Conservation (phyloP, 2,113 vertebrate genomes). For the Ictalurus punctatus region DNA sequence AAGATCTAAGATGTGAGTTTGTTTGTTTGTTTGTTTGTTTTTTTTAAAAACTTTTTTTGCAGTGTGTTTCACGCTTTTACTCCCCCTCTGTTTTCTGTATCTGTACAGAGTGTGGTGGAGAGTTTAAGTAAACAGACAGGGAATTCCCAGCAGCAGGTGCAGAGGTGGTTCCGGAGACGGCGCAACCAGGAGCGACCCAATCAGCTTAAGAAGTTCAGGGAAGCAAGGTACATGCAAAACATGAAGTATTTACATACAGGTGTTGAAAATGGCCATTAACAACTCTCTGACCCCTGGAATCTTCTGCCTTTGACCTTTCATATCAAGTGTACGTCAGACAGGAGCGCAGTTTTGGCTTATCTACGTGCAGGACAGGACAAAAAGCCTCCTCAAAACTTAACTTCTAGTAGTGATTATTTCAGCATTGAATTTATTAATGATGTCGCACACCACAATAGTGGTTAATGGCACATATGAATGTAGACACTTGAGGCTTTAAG, state of each 20-base stretch:
- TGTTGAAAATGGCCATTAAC: background rate
- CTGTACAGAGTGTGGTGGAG: slow-evolving; percentile 65
- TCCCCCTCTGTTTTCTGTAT: slow-evolving; percentile 10
- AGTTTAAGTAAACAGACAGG: slow-evolving; percentile 69
- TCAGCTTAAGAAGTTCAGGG: slow-evolving; percentile 89
- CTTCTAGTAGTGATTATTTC: background rate
- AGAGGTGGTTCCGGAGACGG: slow-evolving; percentile 89
- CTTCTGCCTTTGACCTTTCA: background rate
- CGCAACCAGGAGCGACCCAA: slow-evolving; percentile 91
- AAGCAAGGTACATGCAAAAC: slow-evolving; percentile 79
- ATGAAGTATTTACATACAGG: background rate
- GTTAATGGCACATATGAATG: too few species aligned
- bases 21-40: too few species aligned
- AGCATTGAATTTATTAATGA: too few species aligned
- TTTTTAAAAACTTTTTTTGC: background rate
- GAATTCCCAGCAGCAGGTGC: slow-evolving; percentile 79
- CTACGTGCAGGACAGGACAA: background rate
- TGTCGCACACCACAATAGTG: too few species aligned
- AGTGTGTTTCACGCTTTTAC: too few species aligned
- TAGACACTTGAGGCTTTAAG: too few species aligned
- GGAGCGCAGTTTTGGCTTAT: background rate
- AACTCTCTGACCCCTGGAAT: background rate
- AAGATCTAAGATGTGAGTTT: background rate
- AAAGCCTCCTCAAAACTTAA: background rate
- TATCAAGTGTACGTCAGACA: background rate